Evolutionary conservation across 2,797 vertebrate species (phyloP).

Genomic region (Gambusia yucatana): DNA sequence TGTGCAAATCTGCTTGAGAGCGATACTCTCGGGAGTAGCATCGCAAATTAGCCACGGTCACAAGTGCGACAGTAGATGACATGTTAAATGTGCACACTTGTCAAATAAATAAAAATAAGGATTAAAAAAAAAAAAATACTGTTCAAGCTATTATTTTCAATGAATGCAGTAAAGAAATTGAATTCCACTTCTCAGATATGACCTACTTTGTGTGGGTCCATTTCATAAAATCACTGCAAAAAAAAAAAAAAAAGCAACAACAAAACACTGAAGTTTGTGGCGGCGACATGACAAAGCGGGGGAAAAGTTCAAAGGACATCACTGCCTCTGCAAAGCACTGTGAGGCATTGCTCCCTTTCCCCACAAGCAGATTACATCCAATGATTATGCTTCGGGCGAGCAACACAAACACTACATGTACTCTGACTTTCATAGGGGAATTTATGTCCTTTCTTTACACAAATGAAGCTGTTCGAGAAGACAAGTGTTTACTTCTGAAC

Average conservation of each 20-base stretch:
- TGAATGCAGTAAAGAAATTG: neutral
- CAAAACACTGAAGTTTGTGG: neutral
- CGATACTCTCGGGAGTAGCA: neutral
- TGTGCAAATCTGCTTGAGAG: neutral
- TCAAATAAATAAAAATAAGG: too few relatives aligned
- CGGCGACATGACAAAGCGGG: neutral
- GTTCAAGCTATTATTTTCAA: neutral
- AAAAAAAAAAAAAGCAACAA: neutral
- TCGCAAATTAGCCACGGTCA: too few relatives aligned
- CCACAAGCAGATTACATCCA: constrained; percentile 57
- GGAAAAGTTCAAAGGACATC: neutral
- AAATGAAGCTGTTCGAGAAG: constrained; percentile 63
- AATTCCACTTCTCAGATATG: neutral
- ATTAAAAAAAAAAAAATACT: neutral
- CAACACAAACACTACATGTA: constrained; percentile 50
- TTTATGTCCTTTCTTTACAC: constrained; percentile 65
- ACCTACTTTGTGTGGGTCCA: neutral
- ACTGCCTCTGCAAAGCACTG: neutral
- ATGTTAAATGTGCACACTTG: too few relatives aligned
- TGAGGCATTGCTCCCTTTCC: constrained; percentile 26
- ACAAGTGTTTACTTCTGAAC: constrained; percentile 74
- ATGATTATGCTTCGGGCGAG: constrained; percentile 60
- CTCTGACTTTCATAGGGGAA: constrained; percentile 53
- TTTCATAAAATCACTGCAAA: neutral
- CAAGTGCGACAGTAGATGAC: too few relatives aligned